Percentiles rank a stretch among this genome's conserved stretches.
phyloP scores from a whole-genome alignment of 2,113 vertebrate genomes.

The Pachypanchax playfairii region DNA sequence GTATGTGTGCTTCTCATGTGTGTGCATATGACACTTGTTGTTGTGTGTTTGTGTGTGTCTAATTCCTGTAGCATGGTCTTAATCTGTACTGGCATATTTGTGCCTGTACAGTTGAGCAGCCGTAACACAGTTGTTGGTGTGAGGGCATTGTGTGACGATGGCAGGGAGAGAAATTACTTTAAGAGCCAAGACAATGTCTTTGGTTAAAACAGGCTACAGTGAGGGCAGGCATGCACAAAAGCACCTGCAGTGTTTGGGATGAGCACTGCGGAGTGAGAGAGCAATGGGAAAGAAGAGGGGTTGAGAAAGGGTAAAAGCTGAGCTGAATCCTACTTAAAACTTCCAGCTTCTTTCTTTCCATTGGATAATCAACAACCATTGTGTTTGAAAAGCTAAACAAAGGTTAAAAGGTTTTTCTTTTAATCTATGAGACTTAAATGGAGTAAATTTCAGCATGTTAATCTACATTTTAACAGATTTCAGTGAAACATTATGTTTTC shows the following conservation, averaged over 20 bases:
- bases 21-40: conserved; percentile 30
- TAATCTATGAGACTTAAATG: no score
- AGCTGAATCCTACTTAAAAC: conserved; percentile 77
- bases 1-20: conserved; percentile 49
- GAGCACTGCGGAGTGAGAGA: conserved; percentile 75
- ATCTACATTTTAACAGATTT: no score
- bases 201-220: conserved; percentile 88
- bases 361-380: conserved; percentile 87
- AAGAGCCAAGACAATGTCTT: conserved; percentile 83
- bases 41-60: conserved; percentile 73
- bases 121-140: conserved; percentile 95
- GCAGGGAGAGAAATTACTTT: conserved; percentile 91
- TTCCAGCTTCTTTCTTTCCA: conserved; percentile 80
- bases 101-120: conserved; percentile 89
- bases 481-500: no score
- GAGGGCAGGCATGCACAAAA: conserved; percentile 83
- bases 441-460: no score
- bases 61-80: conserved; percentile 88
- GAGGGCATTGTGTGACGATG: conserved; percentile 85
- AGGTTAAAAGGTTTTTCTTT: conserved; percentile 83
- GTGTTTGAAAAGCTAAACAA: conserved; percentile 95
- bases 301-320: conserved; percentile 44
- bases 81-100: conserved; percentile 88
- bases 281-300: conserved; percentile 15
- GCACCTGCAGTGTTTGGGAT: conserved; percentile 77